Percentiles rank a stretch among this genome's conserved stretches.
Conservation (phyloP, 2,797 vertebrate species). For the Onychomys arenicola region DNA sequence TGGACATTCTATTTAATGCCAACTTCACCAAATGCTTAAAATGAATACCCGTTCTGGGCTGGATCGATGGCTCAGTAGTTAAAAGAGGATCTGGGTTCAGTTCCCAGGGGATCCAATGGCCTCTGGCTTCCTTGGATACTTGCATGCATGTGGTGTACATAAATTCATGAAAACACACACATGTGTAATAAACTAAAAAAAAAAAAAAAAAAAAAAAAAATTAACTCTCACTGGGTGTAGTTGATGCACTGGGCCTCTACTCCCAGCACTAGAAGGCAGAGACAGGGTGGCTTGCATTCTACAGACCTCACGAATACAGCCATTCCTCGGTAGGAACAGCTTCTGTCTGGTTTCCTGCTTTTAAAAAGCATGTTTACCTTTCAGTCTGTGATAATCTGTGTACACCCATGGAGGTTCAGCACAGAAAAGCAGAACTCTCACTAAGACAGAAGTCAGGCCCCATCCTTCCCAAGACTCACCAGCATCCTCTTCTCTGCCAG, state of each 20-base stretch:
- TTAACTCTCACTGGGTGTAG: not conserved
- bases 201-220: not conserved
- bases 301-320: not conserved
- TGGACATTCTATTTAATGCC: not conserved
- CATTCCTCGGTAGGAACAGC: not conserved
- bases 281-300: too few species aligned
- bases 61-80: not conserved
- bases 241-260: too few species aligned
- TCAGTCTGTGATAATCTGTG: not conserved
- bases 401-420: not conserved
- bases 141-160: not conserved
- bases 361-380: not conserved
- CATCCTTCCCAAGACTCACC: constrained; percentile 80
- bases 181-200: not conserved
- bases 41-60: not conserved
- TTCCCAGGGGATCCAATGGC: not conserved
- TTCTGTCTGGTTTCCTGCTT: not conserved
- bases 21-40: constrained; percentile 49
- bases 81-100: not conserved
- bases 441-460: not conserved
- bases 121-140: not conserved
- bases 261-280: not conserved
- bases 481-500: constrained; percentile 92
- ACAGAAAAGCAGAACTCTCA: not conserved
- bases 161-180: not conserved